phyloP scores from a whole-genome alignment of 1,140 invertebrate species.

The Wiebesia pumilae region DNA sequence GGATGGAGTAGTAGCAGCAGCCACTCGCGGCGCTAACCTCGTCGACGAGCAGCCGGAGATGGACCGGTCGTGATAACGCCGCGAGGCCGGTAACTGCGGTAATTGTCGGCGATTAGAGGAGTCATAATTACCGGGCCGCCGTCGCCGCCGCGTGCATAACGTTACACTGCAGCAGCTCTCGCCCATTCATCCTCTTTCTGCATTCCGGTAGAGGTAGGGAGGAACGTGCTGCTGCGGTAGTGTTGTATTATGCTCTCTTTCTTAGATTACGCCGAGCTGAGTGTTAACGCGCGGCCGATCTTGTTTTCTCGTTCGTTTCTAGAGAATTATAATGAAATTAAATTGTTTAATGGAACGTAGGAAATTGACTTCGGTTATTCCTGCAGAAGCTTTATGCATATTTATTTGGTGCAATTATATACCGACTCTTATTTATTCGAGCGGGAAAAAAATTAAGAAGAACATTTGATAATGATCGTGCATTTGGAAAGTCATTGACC shows the following conservation, averaged over 20 bases:
- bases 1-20: conserved; percentile 29
- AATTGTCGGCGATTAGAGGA: conserved; percentile 73
- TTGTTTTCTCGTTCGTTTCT: conserved; percentile 21
- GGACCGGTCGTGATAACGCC: conserved; percentile 68
- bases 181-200: conserved; percentile 63
- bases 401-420: neutral
- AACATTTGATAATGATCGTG: neutral
- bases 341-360: conserved; percentile 21
- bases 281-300: conserved; percentile 31
- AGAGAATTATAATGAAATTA: conserved; percentile 23
- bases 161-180: conserved; percentile 55
- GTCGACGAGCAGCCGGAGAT: conserved; percentile 60
- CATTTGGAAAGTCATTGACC: neutral
- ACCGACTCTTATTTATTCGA: neutral
- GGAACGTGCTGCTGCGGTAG: neutral
- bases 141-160: conserved; percentile 58
- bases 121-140: conserved; percentile 70
- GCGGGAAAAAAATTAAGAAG: neutral
- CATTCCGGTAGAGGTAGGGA: conserved; percentile 37
- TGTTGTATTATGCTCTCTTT: conserved; percentile 12
- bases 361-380: neutral
- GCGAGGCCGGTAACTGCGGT: conserved; percentile 68
- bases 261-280: neutral
- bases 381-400: neutral
- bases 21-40: conserved; percentile 39